Evolutionary conservation across 2,888 invertebrate species (phyloP).

Genomic region (Scaptomyza caliginosa): DNA sequence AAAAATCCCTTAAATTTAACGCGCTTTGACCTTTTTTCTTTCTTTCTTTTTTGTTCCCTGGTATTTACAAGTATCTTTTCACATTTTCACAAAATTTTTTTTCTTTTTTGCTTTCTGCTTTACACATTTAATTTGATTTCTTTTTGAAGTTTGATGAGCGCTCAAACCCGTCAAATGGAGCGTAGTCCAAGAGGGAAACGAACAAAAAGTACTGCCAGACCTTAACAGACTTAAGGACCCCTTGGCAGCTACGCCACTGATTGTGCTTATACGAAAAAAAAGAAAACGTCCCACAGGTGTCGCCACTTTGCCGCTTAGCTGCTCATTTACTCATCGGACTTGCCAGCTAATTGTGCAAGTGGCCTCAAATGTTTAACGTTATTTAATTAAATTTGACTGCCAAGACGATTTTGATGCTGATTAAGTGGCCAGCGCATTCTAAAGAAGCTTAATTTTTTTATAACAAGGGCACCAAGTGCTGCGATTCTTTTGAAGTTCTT

Average conservation of each 20-base stretch:
- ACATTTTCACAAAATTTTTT: slow-evolving; percentile 23
- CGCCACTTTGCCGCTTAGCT: slow-evolving; percentile 69
- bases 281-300: slow-evolving; percentile 69
- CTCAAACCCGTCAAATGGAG: slow-evolving; percentile 23
- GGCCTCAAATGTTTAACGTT: slow-evolving; percentile 62
- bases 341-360: slow-evolving; percentile 69
- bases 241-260: slow-evolving; percentile 25
- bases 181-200: slow-evolving; percentile 12
- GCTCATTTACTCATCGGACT: slow-evolving; percentile 58
- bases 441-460: slow-evolving; percentile 27
- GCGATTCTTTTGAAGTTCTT: slow-evolving; percentile 63
- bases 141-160: slow-evolving; percentile 74
- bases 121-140: slow-evolving; percentile 78
- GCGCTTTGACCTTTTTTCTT: slow-evolving; percentile 76
- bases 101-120: slow-evolving; percentile 45
- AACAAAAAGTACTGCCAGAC: neutral
- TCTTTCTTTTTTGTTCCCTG: too few species aligned
- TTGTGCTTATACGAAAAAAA: neutral
- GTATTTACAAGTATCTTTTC: slow-evolving; percentile 65
- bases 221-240: neutral
- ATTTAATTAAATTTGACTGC: slow-evolving; percentile 71
- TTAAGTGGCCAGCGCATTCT: slow-evolving; percentile 65
- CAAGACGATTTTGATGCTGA: slow-evolving; percentile 69
- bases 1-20: slow-evolving; percentile 68
- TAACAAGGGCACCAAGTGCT: slow-evolving; percentile 13